Evolutionary conservation across 1,140 invertebrate genomes (phyloP), one percentile per base, ranked within the genome.

Genomic region (Thaumatotibia leucotreta): DNA sequence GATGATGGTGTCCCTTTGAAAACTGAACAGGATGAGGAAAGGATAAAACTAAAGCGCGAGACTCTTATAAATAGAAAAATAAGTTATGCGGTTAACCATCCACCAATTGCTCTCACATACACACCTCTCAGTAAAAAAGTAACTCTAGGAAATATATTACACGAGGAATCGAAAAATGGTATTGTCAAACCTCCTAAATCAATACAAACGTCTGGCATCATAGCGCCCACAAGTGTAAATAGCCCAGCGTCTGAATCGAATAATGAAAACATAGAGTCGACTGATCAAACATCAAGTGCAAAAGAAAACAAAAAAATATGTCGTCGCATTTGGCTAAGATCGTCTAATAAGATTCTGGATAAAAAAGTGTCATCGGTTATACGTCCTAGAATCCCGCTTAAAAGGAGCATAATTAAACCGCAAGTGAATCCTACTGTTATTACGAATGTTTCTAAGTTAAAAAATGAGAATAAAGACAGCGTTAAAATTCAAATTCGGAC

Each of bases 101-200:
- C 77, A 62, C 74, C 84, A 3, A 89, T 89, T 66, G 70, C 84
- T 22, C 64, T 89, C 33, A 65, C 61, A 17, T 88, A 85, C 70
- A 33, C 63, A 33, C 71, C 82, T 20, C 65, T 84, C 52, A 29
- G 52, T 31, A 58, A 58, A 8, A 58, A 20, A 22, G 33, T n/a
- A 20, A 62, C 24, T 39, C 5, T 33, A 20, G 29, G 11, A 17
- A 39, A 63, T 6, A 14, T 45, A 20, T 45, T 35, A 63, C 35
- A 23, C 0, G 17, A 32, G 5, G 20, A 11, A 63, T 32, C 61
- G 24, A 58, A 58, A 27, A 58, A 58, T 27, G 52, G 24, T 20
- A 27, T n/a, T 27, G 24, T 31, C 9, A 17, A 29, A 58, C 6
- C 52, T 8, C 4, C 11, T n/a, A 29, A 2, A 58, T 14, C 29